phyloP scores from a whole-genome alignment of 2,888 invertebrate species.

The Andrena chrysosceles region DNA sequence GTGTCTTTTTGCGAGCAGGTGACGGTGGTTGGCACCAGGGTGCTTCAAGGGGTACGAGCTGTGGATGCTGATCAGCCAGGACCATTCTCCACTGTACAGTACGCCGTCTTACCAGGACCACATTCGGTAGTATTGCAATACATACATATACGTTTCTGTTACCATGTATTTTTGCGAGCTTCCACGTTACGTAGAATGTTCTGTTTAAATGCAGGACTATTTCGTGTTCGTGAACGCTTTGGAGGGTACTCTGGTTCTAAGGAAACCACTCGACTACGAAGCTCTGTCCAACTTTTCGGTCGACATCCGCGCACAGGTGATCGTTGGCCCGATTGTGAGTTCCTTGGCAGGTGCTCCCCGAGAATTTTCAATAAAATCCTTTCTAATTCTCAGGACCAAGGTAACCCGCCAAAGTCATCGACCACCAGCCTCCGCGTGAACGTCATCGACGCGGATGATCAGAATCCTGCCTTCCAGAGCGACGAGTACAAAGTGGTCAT shows the following conservation, averaged over 20 bases:
- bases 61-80: conserved; percentile 95
- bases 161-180: neutral
- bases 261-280: conserved; percentile 94
- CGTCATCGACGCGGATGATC: conserved; percentile 95
- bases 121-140: conserved; percentile 86
- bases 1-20: conserved; percentile 81
- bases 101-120: conserved; percentile 92
- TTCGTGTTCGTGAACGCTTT: conserved; percentile 94
- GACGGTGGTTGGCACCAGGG: conserved; percentile 87
- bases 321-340: neutral
- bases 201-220: conserved; percentile 87
- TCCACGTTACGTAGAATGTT: neutral
- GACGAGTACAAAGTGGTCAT: conserved; percentile 91
- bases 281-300: conserved; percentile 91
- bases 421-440: conserved; percentile 92
- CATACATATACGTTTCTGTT: neutral
- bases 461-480: conserved; percentile 93
- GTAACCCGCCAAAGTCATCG: conserved; percentile 91
- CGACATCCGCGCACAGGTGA: conserved; percentile 87
- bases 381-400: conserved; percentile 89
- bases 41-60: conserved; percentile 92
- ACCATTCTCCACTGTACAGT: conserved; percentile 94
- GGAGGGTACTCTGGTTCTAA: conserved; percentile 93
- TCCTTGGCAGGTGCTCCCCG: neutral
- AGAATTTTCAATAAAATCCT: neutral